Percentiles rank a stretch among this genome's conserved stretches.
These are phyloP conservation scores for Elachura formosa DNA, from an alignment of 2,113 vertebrate genomes.

Conservation along the genomic window DNA sequence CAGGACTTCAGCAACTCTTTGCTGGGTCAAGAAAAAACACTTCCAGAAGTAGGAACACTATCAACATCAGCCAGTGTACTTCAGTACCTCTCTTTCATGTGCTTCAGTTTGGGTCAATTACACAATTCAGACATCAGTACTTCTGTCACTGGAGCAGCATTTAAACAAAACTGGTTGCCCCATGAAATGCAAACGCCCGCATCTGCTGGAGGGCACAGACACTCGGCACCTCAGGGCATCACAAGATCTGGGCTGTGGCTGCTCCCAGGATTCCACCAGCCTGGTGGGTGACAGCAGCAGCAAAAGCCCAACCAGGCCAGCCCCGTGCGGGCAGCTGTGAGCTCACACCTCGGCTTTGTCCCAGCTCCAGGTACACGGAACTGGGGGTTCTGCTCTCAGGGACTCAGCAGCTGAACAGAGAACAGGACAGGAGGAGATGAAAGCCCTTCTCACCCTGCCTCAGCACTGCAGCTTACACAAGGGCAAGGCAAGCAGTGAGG, in stretches of 20 bases:
- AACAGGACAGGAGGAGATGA: neutral
- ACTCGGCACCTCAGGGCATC: neutral
- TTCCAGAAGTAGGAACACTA: neutral
- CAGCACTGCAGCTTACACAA: neutral
- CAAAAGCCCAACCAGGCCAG: fast-evolving
- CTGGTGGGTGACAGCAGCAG: neutral
- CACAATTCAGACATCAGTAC: neutral
- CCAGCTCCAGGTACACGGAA: neutral
- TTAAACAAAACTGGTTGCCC: neutral
- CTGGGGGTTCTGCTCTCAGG: fast-evolving
- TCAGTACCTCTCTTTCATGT: neutral
- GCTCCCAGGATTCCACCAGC: too few species aligned
- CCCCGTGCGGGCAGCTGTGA: too few species aligned
- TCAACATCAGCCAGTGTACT: neutral
- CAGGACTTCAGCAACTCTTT: neutral
- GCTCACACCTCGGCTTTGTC: fast-evolving
- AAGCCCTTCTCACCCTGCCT: neutral
- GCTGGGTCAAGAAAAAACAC: neutral
- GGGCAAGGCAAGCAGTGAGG: neutral
- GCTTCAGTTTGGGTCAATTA: neutral
- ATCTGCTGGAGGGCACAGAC: neutral
- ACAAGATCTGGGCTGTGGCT: fast-evolving
- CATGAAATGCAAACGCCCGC: fast-evolving
- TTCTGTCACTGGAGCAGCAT: neutral
- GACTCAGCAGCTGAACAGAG: neutral